Percentiles rank a stretch among this genome's conserved stretches.
These are phyloP conservation scores for Callithrix jacchus DNA, from an alignment of 2,113 vertebrate genomes.

Conservation along the genomic window DNA sequence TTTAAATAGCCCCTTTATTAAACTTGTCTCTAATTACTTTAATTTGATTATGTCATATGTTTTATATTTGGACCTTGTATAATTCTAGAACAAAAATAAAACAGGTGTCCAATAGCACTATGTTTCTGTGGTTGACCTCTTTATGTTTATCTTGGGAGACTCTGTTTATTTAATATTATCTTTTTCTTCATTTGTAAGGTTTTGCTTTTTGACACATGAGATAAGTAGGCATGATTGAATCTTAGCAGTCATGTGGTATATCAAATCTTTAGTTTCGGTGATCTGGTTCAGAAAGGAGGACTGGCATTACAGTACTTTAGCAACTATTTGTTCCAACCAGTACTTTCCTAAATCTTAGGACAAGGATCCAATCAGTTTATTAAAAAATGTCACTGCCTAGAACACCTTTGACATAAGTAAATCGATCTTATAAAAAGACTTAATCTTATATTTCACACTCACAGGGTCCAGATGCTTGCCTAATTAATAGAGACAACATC, in stretches of 20 bases:
- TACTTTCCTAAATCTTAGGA: not conserved
- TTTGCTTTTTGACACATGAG: not conserved
- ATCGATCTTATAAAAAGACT: too few species aligned
- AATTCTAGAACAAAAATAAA: not conserved
- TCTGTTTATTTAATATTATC: not conserved
- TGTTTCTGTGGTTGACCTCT: not conserved
- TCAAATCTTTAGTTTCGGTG: not conserved
- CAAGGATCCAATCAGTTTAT: not conserved
- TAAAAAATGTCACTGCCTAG: not conserved
- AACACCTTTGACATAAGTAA: too few species aligned
- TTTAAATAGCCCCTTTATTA: not conserved
- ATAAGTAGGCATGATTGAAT: not conserved
- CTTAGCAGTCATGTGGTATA: not conserved
- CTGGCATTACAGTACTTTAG: not conserved
- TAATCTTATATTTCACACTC: too few species aligned
- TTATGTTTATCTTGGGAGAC: not conserved
- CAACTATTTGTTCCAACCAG: not conserved
- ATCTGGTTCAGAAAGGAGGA: not conserved
- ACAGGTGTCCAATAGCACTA: not conserved
- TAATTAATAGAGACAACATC: too few species aligned
- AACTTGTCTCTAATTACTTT: conserved; percentile 2
- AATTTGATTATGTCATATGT: not conserved
- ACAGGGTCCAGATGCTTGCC: too few species aligned
- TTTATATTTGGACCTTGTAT: not conserved
- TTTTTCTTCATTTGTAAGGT: not conserved